These are phyloP conservation scores for Lasioglossum oenotherae DNA, from an alignment of 2,888 invertebrate species.

Conservation along the genomic window DNA sequence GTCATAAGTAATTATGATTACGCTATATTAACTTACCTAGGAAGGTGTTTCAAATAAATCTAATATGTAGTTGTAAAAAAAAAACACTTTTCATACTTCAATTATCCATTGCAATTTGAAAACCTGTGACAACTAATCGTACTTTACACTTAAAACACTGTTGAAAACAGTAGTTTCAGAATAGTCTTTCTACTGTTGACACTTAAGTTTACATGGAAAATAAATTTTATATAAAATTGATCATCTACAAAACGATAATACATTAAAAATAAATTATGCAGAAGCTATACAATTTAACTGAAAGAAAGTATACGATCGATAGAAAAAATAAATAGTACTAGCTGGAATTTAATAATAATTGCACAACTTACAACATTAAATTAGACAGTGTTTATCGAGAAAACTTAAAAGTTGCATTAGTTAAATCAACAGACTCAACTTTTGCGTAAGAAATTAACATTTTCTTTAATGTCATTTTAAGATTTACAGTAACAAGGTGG, in stretches of 20 bases:
- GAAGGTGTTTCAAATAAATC: conserved; percentile 40
- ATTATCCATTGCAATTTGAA: conserved; percentile 6
- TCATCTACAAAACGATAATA: neutral
- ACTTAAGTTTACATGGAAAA: neutral
- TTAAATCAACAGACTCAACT: conserved; percentile 51
- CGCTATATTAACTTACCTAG: conserved; percentile 54
- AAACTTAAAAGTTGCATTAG: conserved; percentile 24
- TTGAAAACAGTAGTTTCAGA: conserved; percentile 7
- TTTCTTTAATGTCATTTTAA: conserved; percentile 49
- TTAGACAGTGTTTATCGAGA: conserved; percentile 18
- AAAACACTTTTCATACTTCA: neutral
- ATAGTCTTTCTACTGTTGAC: neutral
- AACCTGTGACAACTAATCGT: conserved; percentile 13
- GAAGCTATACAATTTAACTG: neutral
- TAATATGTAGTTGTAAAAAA: conserved; percentile 33
- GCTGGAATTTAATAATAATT: neutral
- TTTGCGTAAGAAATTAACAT: conserved; percentile 51
- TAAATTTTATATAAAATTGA: neutral
- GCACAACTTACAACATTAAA: neutral
- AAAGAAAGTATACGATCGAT: neutral
- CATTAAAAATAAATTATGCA: neutral
- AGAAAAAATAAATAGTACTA: conserved; percentile 2
- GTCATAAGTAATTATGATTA: conserved; percentile 19
- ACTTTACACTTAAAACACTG: conserved; percentile 6
- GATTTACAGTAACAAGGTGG: conserved; percentile 53